Percentiles rank a stretch among this genome's conserved stretches.
These are phyloP conservation scores for Pteronura brasiliensis DNA, from an alignment of 2,113 vertebrate species.

Conservation along the genomic window DNA sequence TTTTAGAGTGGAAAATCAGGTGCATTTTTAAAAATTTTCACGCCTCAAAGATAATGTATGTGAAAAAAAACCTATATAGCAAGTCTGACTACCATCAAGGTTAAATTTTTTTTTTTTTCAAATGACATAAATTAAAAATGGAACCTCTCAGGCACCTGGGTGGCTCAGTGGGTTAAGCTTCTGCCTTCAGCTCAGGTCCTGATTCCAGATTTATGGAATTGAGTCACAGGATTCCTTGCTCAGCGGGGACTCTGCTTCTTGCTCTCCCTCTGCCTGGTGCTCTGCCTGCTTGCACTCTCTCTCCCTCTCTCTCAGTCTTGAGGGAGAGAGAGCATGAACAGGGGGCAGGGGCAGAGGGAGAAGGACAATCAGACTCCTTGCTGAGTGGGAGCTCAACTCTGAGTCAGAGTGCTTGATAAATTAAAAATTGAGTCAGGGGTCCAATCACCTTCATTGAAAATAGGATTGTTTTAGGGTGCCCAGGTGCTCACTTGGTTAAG, in stretches of 20 bases:
- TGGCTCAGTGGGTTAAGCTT: too few species aligned
- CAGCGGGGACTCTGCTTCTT: too few species aligned
- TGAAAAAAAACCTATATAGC: neutral
- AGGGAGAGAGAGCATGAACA: too few species aligned
- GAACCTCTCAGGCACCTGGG: neutral
- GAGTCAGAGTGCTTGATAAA: neutral
- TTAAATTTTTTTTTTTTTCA: neutral
- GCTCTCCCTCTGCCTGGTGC: too few species aligned
- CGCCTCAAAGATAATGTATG: neutral
- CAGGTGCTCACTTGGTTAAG: neutral
- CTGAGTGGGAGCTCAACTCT: too few species aligned
- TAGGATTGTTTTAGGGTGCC: neutral
- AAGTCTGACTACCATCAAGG: neutral
- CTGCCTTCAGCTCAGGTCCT: too few species aligned
- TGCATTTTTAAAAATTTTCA: neutral
- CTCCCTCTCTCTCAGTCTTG: too few species aligned
- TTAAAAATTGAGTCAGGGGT: neutral
- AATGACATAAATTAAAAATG: neutral
- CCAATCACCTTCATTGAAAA: neutral
- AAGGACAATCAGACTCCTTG: too few species aligned
- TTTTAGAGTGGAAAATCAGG: neutral
- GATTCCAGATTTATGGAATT: too few species aligned
- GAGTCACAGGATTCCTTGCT: too few species aligned
- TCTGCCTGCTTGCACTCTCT: too few species aligned
- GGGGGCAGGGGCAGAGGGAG: too few species aligned